A percentile compares a stretch with the other conserved stretches of the same genome.
Evolutionary conservation across 2,113 vertebrate genomes (phyloP).

Genomic region (Anhinga rufa): DNA sequence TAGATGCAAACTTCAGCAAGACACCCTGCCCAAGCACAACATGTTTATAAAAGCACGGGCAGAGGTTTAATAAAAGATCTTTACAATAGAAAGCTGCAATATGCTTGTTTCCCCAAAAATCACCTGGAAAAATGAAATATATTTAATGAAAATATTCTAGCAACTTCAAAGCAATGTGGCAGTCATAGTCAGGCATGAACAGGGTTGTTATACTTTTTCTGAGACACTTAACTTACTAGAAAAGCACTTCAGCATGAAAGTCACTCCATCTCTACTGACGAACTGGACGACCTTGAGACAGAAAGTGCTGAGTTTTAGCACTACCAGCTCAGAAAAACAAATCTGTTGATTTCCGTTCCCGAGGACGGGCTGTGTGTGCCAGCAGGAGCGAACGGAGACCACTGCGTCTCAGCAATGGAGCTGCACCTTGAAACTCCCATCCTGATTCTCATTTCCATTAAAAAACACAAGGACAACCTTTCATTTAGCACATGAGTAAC

Average conservation of each 20-base stretch:
- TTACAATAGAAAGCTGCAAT: not conserved
- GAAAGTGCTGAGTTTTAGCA: not conserved
- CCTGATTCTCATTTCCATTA: not conserved
- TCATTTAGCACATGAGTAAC: not conserved
- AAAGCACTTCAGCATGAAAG: not conserved
- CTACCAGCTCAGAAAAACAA: not conserved
- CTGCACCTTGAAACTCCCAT: too few relatives aligned
- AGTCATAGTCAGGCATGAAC: not conserved
- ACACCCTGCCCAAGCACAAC: not conserved
- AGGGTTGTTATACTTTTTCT: not conserved
- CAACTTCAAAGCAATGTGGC: not conserved
- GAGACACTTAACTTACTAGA: not conserved
- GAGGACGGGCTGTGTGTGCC: not conserved
- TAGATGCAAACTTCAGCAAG: not conserved
- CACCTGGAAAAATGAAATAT: not conserved
- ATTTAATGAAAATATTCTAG: not conserved
- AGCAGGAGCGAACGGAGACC: not conserved
- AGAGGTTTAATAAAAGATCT: not conserved
- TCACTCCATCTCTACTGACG: not conserved
- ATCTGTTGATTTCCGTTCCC: accelerated
- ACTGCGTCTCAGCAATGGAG: not conserved
- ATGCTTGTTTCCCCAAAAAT: accelerated
- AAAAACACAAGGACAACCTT: not conserved
- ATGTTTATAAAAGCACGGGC: not conserved
- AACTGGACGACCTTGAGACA: not conserved